Evolutionary conservation across 23 tunicate genomes (phyloP), one percentile per base, ranked within the genome.

Genomic region (Aplidium turbinatum): DNA sequence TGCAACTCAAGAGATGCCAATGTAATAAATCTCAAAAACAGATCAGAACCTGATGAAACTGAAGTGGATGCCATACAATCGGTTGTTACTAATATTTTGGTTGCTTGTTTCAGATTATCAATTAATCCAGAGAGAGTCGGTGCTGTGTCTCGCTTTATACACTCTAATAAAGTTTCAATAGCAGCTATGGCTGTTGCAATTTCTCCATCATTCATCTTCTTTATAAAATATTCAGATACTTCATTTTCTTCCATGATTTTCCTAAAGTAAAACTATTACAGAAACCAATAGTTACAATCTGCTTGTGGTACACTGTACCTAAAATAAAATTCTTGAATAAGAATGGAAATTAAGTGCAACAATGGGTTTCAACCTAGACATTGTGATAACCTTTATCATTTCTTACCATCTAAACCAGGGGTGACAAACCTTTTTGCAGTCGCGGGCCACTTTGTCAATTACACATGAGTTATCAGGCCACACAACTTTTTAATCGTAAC

Each of bases 11-110:
- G 81, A 1, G 96, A 70, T 47, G 89, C 83, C 60, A 94, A 61
- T 21, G 99, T 94, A 22, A 89, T 94, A 47, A 94, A 94, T n/a
- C 95, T 90, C 2, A 87, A 56, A 63, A 94, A 94, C 46, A 94
- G 60, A 52, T 87, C 90, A 25, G 94, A 78, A 7, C 99, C 99
- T 22, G 99, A 94, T 61, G 85, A 87, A 27, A 94, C 90, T 6
- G 99, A 87, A n/a, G 99, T 87, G 21, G 78, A 86, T 7, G 81
- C 89, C 22, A 39, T 25, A 75, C 96, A 89, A 31, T 89, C 96
- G 4, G 96, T 89, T 19, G 34, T 50, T 28, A 70, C 84, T 29
- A 89, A 60, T 25, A 72, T 60, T 19, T 70, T 40, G 24, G 46
- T 89, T 46, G 85, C 96, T 53, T 63, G 33, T 65, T 89, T 82